These are phyloP conservation scores for Drosophila truncata DNA, from an alignment of 1,140 invertebrate species.

Conservation along the genomic window DNA sequence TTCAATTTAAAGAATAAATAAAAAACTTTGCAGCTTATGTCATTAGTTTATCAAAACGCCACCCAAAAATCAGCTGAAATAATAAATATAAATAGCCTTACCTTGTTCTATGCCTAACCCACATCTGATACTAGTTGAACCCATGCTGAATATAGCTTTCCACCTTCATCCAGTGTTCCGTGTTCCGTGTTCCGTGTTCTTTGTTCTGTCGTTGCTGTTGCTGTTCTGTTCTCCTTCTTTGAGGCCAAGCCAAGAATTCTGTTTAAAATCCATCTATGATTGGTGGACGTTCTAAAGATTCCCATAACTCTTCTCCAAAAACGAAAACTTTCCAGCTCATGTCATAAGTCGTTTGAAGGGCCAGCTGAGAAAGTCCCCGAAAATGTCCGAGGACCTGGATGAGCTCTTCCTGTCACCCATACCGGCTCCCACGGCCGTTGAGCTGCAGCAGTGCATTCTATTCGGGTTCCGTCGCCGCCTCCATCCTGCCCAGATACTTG, in stretches of 20 bases:
- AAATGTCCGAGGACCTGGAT: conserved; percentile 78
- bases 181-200: conserved; percentile 24
- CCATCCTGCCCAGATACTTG: conserved; percentile 67
- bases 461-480: conserved; percentile 74
- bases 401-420: conserved; percentile 74
- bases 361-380: conserved; percentile 46
- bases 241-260: conserved; percentile 2
- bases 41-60: conserved; percentile 4
- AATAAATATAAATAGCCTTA: conserved; percentile 14
- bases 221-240: conserved; percentile 6
- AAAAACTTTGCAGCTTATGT: conserved; percentile 2
- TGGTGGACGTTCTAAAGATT: conserved; percentile 30
- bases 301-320: conserved; percentile 29
- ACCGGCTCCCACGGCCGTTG: conserved; percentile 65
- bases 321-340: conserved; percentile 68
- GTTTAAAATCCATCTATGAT: conserved; percentile 13
- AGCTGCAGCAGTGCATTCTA: conserved; percentile 75
- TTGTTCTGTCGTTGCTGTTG: conserved; percentile 9
- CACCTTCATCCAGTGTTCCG: conserved; percentile 31
- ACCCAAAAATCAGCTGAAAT: not conserved
- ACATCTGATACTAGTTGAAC: conserved; percentile 22
- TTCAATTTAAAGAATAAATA: not conserved
- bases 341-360: conserved; percentile 73
- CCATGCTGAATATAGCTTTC: conserved; percentile 25
- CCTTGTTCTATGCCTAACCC: conserved; percentile 23